Conservation (phyloP, 2,113 vertebrate genomes). For the Cheirogaleus medius region DNA sequence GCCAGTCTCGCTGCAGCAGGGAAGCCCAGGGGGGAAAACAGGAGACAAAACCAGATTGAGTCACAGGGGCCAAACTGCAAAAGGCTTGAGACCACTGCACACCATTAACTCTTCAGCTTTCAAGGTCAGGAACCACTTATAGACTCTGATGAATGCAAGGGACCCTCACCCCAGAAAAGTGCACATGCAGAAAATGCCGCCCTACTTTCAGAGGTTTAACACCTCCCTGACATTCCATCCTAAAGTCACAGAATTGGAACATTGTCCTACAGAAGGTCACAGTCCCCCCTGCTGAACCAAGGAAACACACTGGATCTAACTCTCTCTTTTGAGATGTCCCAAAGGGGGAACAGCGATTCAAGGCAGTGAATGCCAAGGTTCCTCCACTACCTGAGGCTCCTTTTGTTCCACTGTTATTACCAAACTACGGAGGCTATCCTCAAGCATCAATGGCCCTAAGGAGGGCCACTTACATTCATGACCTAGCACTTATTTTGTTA, state of each 20-base stretch:
- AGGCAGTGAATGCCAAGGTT: neutral
- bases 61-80: neutral
- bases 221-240: neutral
- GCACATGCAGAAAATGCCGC: neutral
- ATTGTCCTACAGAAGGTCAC: neutral
- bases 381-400: neutral
- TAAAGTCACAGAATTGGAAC: neutral
- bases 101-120: neutral
- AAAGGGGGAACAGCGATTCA: neutral
- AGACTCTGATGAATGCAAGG: neutral
- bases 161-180: neutral
- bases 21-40: rapidly evolving
- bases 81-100: neutral
- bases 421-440: neutral
- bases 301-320: neutral
- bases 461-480: neutral
- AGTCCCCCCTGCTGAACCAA: neutral
- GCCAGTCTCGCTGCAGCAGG: neutral
- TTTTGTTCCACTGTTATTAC: neutral
- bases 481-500: neutral
- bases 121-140: neutral
- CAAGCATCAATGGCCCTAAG: neutral
- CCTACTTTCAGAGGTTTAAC: neutral
- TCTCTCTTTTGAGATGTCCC: neutral
- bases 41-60: neutral